phyloP scores from a whole-genome alignment of 2,797 vertebrate species.

The Leptodactylus fallax region DNA sequence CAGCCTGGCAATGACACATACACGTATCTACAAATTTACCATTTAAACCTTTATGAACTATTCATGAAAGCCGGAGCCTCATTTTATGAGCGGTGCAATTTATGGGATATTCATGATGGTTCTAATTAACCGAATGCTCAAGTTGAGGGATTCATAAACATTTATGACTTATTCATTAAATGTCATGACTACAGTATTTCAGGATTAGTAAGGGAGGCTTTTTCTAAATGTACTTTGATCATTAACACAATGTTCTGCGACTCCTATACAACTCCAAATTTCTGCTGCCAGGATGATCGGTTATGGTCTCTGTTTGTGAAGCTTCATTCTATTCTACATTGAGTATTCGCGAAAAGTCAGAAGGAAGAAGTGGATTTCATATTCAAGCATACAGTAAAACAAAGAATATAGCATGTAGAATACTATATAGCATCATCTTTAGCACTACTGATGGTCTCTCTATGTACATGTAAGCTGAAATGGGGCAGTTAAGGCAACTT shows the following conservation, averaged over 20 bases:
- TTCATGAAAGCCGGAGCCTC: conserved; percentile 56
- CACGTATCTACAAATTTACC: conserved; percentile 50
- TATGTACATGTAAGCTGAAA: neutral
- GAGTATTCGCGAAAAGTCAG: neutral
- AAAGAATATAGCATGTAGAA: neutral
- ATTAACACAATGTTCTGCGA: conserved; percentile 53
- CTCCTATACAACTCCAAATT: conserved; percentile 19
- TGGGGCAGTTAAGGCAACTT: no score
- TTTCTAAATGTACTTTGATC: conserved; percentile 62
- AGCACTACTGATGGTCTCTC: neutral
- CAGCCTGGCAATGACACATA: conserved; percentile 32
- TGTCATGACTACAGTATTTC: conserved; percentile 64
- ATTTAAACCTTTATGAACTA: conserved; percentile 60
- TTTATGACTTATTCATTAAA: conserved; percentile 65
- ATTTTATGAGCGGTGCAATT: conserved; percentile 59
- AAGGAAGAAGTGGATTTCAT: neutral
- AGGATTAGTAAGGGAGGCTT: conserved; percentile 49
- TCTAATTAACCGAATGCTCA: conserved; percentile 64
- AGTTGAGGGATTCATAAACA: conserved; percentile 64
- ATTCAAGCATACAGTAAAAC: neutral
- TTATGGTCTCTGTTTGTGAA: neutral
- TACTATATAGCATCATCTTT: neutral
- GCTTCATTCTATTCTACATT: neutral
- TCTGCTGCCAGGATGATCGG: conserved; percentile 10
- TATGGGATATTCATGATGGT: conserved; percentile 63